These are phyloP conservation scores for Drosophila monieri DNA, from an alignment of 2,888 invertebrate genomes.

Conservation along the genomic window DNA sequence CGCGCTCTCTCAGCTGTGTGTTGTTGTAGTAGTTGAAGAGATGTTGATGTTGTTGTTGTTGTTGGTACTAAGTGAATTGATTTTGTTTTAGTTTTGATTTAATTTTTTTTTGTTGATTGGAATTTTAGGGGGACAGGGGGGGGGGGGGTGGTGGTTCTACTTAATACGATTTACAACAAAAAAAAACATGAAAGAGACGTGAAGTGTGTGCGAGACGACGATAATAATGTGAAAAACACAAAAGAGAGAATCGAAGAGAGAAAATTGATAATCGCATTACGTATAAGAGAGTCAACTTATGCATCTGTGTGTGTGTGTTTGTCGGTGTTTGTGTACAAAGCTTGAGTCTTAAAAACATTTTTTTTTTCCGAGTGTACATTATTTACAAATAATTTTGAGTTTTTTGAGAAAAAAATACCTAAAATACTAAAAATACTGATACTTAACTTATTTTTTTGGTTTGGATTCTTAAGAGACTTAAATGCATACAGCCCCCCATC, in stretches of 20 bases:
- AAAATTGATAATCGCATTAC: slow-evolving; percentile 6
- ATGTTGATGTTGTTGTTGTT: slow-evolving; percentile 53
- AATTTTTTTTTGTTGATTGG: slow-evolving; percentile 11
- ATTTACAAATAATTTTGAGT: too few species aligned
- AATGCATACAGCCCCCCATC: not conserved
- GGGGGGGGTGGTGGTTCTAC: slow-evolving; percentile 6
- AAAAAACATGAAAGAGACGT: slow-evolving; percentile 45
- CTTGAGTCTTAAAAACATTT: not conserved
- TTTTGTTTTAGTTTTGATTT: slow-evolving; percentile 32
- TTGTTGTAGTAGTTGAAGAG: slow-evolving; percentile 50
- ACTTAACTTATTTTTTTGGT: not conserved
- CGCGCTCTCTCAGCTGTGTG: slow-evolving; percentile 59
- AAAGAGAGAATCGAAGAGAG: slow-evolving; percentile 1
- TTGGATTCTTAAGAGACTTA: not conserved
- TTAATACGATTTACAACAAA: slow-evolving; percentile 7
- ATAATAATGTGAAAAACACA: slow-evolving; percentile 16
- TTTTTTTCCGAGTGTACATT: not conserved
- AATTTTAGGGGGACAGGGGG: slow-evolving; percentile 3
- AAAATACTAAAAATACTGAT: not conserved
- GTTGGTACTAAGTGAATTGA: slow-evolving; percentile 48
- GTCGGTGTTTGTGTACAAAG: slow-evolving; percentile 13
- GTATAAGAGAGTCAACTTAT: slow-evolving; percentile 6
- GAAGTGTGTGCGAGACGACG: slow-evolving; percentile 37
- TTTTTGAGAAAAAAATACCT: not conserved
- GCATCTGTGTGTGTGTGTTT: slow-evolving; percentile 14